A percentile compares a stretch with the other conserved stretches of the same genome.
These are phyloP conservation scores for Ornithoptera priamus DNA, from an alignment of 2,888 invertebrate species.

Conservation along the genomic window DNA sequence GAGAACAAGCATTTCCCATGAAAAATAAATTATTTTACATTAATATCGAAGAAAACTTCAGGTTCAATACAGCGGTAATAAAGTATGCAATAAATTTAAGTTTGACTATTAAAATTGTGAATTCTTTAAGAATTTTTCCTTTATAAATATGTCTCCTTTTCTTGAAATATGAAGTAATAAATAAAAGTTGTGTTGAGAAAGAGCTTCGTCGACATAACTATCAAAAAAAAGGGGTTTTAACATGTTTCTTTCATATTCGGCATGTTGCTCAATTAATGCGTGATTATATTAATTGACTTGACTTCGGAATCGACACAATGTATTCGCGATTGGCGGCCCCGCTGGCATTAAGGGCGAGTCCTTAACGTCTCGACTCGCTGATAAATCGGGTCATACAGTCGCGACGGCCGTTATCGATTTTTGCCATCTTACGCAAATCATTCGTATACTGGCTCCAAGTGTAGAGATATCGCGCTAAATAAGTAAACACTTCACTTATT, in stretches of 20 bases:
- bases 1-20: too few relatives aligned
- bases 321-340: conserved; percentile 29
- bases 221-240: conserved; percentile 17
- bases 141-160: conserved; percentile 1
- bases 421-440: conserved; percentile 60
- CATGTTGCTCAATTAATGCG: conserved; percentile 21
- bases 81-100: background rate
- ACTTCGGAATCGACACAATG: conserved; percentile 20
- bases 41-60: background rate
- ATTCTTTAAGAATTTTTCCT: background rate
- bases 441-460: conserved; percentile 31
- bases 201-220: conserved; percentile 14
- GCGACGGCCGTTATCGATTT: conserved; percentile 66
- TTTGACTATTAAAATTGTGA: background rate
- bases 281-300: conserved; percentile 28
- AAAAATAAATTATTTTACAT: too few relatives aligned
- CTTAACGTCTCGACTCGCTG: conserved; percentile 34
- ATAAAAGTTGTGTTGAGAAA: conserved; percentile 11
- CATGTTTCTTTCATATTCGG: conserved; percentile 12
- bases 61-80: background rate
- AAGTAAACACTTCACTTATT: background rate
- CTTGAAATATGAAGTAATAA: background rate
- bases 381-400: conserved; percentile 67
- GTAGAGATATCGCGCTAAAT: conserved; percentile 7
- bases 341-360: conserved; percentile 38